Percentiles rank a stretch among this genome's conserved stretches.
Evolutionary conservation across 2,797 vertebrate species (phyloP).

Genomic region (Harpagifer antarcticus): DNA sequence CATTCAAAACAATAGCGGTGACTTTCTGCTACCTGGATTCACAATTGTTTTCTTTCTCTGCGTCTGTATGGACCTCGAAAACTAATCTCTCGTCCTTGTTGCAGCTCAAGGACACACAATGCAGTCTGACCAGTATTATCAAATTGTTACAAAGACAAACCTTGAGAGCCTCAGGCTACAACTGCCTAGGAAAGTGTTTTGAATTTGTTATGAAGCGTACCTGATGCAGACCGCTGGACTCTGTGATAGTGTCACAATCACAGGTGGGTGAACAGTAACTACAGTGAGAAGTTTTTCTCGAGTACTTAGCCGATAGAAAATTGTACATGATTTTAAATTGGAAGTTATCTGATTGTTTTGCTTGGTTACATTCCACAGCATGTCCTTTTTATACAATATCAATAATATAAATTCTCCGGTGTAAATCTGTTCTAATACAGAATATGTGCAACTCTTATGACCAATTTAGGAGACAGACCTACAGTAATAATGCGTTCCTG

Average conservation of each 20-base stretch:
- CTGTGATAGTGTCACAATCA: slow-evolving; percentile 52
- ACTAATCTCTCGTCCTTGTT: slow-evolving; percentile 76
- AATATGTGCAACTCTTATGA: not conserved
- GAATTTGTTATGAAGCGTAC: slow-evolving; percentile 83
- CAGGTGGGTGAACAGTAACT: slow-evolving; percentile 28
- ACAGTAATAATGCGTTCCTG: not conserved
- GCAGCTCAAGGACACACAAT: slow-evolving; percentile 80
- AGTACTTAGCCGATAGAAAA: not conserved
- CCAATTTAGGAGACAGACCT: not conserved
- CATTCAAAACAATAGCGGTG: slow-evolving; percentile 71
- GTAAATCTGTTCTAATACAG: slow-evolving; percentile 1
- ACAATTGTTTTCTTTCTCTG: slow-evolving; percentile 32
- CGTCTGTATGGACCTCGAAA: slow-evolving; percentile 61
- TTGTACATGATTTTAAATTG: not conserved
- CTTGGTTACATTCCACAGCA: not conserved
- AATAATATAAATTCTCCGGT: not conserved
- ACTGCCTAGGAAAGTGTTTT: slow-evolving; percentile 76
- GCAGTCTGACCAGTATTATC: slow-evolving; percentile 80
- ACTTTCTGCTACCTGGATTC: slow-evolving; percentile 45
- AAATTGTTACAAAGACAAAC: slow-evolving; percentile 83
- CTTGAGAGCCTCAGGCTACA: slow-evolving; percentile 79
- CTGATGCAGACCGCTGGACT: slow-evolving; percentile 60
- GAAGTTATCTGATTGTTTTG: slow-evolving; percentile 1
- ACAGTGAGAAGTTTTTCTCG: slow-evolving; percentile 10
- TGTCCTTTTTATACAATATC: too few relatives aligned